phyloP scores from a whole-genome alignment of 1,140 invertebrate species.

The Calosoma granatense region DNA sequence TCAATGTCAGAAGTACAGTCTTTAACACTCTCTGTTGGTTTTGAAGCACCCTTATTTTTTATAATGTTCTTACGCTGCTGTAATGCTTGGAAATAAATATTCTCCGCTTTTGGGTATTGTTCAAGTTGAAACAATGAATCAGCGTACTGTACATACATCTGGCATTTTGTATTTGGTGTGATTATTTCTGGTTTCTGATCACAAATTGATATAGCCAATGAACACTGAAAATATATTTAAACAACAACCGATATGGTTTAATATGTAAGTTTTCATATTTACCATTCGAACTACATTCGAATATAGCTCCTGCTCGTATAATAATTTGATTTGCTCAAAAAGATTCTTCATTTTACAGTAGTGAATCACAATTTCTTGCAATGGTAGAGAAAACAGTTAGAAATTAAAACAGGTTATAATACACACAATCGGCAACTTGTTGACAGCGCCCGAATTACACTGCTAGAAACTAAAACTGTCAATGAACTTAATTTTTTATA shows the following conservation, averaged over 20 bases:
- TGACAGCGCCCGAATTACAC: too few species aligned
- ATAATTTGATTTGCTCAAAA: constrained; percentile 45
- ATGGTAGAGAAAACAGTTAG: too few species aligned
- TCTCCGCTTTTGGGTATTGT: constrained; percentile 58
- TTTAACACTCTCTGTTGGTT: constrained; percentile 21
- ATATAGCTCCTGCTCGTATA: constrained; percentile 47
- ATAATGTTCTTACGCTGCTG: constrained; percentile 57
- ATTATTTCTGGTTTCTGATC: constrained; percentile 53
- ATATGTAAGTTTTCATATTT: too few species aligned
- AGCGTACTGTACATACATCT: constrained; percentile 54
- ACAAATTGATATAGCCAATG: constrained; percentile 50
- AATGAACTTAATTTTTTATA: too few species aligned
- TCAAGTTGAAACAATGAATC: constrained; percentile 54
- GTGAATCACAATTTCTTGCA: too few species aligned
- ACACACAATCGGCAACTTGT: too few species aligned
- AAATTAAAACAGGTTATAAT: not conserved
- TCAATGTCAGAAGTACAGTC: constrained; percentile 52
- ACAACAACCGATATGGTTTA: constrained; percentile 13
- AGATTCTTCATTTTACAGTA: constrained; percentile 35
- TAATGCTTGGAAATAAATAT: constrained; percentile 53
- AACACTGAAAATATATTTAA: constrained; percentile 40
- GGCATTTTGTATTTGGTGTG: constrained; percentile 46
- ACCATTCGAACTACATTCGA: constrained; percentile 46
- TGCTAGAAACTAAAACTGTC: too few species aligned
- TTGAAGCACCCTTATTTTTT: constrained; percentile 42